Conservation (phyloP, 2,113 vertebrate genomes). For the Nibea coibor region DNA sequence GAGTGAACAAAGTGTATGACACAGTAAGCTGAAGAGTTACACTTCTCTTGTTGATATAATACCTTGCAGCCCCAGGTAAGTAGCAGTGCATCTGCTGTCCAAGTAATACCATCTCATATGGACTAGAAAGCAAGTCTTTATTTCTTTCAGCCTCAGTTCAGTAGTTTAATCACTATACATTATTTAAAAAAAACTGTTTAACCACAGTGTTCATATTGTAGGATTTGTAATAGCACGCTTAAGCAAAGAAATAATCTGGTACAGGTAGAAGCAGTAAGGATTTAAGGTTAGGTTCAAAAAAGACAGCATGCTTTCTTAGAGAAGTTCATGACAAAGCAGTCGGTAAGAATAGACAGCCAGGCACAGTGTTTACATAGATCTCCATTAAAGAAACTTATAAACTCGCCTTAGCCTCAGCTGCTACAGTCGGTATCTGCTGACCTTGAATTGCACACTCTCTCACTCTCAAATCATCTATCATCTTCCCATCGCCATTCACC, state of each 20-base stretch:
- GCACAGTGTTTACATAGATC: conserved; percentile 40
- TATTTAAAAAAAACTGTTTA: conserved; percentile 15
- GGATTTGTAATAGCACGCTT: conserved; percentile 58
- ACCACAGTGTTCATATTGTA: conserved; percentile 37
- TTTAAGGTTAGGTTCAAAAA: conserved; percentile 13
- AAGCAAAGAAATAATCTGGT: conserved; percentile 52
- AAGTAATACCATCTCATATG: conserved; percentile 31
- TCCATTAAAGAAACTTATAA: conserved; percentile 46
- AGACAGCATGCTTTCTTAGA: background rate
- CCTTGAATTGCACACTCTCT: conserved; percentile 56
- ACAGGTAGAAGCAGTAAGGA: conserved; percentile 7
- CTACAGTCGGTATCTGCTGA: conserved; percentile 57
- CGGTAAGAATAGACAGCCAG: conserved; percentile 3
- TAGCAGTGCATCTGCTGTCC: conserved; percentile 3
- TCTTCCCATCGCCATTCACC: conserved; percentile 54
- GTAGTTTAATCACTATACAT: conserved; percentile 35
- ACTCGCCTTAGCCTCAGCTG: conserved; percentile 13
- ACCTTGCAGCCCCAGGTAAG: conserved; percentile 32
- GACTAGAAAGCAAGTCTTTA: conserved; percentile 24
- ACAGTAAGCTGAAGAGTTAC: conserved; percentile 7
- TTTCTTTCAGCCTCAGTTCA: conserved; percentile 34
- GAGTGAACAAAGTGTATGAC: background rate
- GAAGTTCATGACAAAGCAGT: conserved; percentile 51
- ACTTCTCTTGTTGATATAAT: conserved; percentile 18
- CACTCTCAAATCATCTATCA: conserved; percentile 68